Evolutionary conservation across 2,888 invertebrate species (phyloP), one percentile per base, ranked within the genome.

Genomic region (Parnassius smintheus): DNA sequence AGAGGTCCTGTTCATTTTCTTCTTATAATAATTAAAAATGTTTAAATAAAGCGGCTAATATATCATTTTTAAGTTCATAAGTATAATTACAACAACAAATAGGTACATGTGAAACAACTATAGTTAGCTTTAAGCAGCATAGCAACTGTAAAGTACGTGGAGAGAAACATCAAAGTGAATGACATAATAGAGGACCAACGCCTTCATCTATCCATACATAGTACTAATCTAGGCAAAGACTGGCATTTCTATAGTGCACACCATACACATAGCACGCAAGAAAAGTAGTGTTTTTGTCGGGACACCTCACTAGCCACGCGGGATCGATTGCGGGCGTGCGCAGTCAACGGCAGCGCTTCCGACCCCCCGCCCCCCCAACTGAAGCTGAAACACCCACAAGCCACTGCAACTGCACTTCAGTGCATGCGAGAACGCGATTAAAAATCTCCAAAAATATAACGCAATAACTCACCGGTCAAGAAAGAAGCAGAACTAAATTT

Each of bases 241-340:
- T 64, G 46, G 56, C 57, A 72, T 70, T 69, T 67, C 65, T 69
- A 70, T 71, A 68, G 59, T 51, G 59, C 49, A 60, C 62, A 59
- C 66, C 66, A 67, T 72, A 69, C 68, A 70, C 74, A 78, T 74
- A 77, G 76, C 72, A 73, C 76, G 78, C 72, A 72, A 77, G 78
- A 77, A 78, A 80, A 79, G 78, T 78, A 79, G 78, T 80, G 81
- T 79, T 82, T 78, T 74, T 82, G 78, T 77, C 71, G 75, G 83
- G 81, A 84, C 81, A 86, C 85, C 84, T 83, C 82, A 76, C 73
- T 74, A 74, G 78, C 78, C 81, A 82, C 72, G 81, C 80, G 81
- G 82, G 91, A 91, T 92, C 92, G 92, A 92, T 92, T 74, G 63
- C 81, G 75, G 70, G 85, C 91, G 85, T 89, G 91, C 92, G 92